phyloP scores from a whole-genome alignment of 2,888 invertebrate genomes.

The Perizoma flavofasciatum region DNA sequence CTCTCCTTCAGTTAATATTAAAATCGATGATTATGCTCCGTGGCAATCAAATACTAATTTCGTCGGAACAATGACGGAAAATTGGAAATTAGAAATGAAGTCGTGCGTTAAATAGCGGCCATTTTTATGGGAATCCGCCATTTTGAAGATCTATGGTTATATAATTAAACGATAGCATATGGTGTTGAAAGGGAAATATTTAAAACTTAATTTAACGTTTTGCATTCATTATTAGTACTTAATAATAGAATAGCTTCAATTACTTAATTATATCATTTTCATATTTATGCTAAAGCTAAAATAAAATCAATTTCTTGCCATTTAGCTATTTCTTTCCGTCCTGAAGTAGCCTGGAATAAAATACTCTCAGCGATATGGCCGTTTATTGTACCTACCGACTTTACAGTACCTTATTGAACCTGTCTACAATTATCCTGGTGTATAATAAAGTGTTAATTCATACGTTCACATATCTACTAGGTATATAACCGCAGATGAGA shows the following conservation, averaged over 20 bases:
- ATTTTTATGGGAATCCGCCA: slow-evolving; percentile 43
- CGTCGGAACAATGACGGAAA: slow-evolving; percentile 68
- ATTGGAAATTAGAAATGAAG: slow-evolving; percentile 75
- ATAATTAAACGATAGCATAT: slow-evolving; percentile 51
- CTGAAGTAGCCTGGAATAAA: too few species aligned
- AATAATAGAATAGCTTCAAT: not conserved
- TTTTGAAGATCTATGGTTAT: slow-evolving; percentile 47
- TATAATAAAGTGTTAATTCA: too few species aligned
- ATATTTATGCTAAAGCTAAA: too few species aligned
- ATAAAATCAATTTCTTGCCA: too few species aligned
- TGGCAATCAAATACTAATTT: slow-evolving; percentile 73
- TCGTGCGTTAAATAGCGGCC: slow-evolving; percentile 66
- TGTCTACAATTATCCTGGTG: too few species aligned
- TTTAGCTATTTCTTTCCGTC: too few species aligned
- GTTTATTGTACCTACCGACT: too few species aligned
- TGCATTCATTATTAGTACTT: slow-evolving; percentile 5
- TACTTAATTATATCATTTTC: too few species aligned
- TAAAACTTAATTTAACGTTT: slow-evolving; percentile 21
- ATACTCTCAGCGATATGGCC: too few species aligned
- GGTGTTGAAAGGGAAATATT: slow-evolving; percentile 24
- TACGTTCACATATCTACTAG: too few species aligned
- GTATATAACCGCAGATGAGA: too few species aligned
- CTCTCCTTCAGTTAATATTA: slow-evolving; percentile 28
- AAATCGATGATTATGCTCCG: slow-evolving; percentile 37
- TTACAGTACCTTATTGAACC: too few species aligned